Evolutionary conservation across 2,797 vertebrate genomes (phyloP).

Genomic region (Lagodon rhomboides): DNA sequence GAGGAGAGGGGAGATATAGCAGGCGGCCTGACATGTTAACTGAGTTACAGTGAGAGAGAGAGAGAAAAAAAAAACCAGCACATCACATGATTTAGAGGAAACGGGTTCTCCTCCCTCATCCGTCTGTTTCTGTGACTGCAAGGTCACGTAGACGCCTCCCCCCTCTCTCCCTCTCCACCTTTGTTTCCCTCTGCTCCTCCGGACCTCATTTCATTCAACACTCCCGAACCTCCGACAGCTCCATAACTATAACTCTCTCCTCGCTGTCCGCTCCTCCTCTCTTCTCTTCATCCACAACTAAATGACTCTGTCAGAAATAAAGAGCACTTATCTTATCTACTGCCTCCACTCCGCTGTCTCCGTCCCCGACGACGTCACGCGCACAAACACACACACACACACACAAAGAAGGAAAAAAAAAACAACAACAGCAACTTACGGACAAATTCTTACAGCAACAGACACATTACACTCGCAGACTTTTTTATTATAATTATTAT

Average conservation of each 20-base stretch:
- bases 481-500: conserved; percentile 11
- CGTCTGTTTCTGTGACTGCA: conserved; percentile 71
- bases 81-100: conserved; percentile 72
- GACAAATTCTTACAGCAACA: conserved; percentile 19
- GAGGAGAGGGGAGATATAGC: conserved; percentile 40
- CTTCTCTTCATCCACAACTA: conserved; percentile 81
- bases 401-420: background rate
- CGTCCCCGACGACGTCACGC: conserved; percentile 49
- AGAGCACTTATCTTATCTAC: conserved; percentile 84
- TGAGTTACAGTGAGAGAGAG: conserved; percentile 59
- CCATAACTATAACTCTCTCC: conserved; percentile 85
- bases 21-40: conserved; percentile 57
- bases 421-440: background rate
- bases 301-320: conserved; percentile 87
- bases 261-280: conserved; percentile 73
- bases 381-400: conserved; percentile 36
- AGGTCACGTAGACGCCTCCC: conserved; percentile 68
- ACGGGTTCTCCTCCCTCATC: conserved; percentile 60
- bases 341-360: conserved; percentile 76
- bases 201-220: conserved; percentile 81
- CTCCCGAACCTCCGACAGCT: conserved; percentile 79
- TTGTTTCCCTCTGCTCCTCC: conserved; percentile 72
- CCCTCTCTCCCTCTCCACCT: conserved; percentile 59
- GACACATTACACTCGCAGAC: conserved; percentile 7
- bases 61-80: conserved; percentile 22